Evolutionary conservation across 2,113 vertebrate genomes (phyloP).

Genomic region (Cichladusa arquata): DNA sequence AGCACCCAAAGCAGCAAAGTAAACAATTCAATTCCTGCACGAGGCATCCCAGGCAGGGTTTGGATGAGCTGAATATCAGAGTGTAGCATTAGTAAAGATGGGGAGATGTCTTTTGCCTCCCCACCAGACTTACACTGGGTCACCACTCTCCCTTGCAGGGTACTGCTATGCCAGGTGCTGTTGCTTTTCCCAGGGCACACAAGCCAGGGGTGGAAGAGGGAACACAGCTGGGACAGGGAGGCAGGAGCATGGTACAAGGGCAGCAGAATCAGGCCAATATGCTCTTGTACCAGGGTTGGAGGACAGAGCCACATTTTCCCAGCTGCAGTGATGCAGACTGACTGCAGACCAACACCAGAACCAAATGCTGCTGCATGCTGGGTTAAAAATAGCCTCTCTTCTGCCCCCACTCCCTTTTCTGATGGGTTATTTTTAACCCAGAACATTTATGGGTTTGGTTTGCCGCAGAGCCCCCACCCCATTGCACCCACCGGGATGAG

Average conservation of each 20-base stretch:
- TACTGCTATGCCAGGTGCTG: neutral
- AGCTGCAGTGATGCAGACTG: neutral
- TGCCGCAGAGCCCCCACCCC: constrained; percentile 16
- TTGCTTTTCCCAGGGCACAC: neutral
- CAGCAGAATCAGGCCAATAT: neutral
- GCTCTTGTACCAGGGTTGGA: neutral
- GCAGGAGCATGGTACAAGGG: neutral
- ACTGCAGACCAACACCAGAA: constrained; percentile 28
- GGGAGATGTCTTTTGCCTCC: neutral
- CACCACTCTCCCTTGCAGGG: neutral
- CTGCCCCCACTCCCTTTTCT: constrained; percentile 8
- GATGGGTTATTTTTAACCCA: constrained; percentile 40
- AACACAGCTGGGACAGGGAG: neutral
- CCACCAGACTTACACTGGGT: neutral
- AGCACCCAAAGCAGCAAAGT: neutral
- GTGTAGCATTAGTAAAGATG: neutral
- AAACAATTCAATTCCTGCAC: neutral
- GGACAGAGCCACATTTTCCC: neutral
- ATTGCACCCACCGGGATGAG: neutral
- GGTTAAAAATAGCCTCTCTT: constrained; percentile 47
- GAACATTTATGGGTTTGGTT: constrained; percentile 1
- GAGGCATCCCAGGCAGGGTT: neutral
- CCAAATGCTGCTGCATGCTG: neutral
- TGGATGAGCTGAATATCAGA: neutral
- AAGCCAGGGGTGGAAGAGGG: neutral